Base-by-base conservation (phyloP, 2,797 vertebrate genomes). In the Protosalanx chinensis region DNA sequence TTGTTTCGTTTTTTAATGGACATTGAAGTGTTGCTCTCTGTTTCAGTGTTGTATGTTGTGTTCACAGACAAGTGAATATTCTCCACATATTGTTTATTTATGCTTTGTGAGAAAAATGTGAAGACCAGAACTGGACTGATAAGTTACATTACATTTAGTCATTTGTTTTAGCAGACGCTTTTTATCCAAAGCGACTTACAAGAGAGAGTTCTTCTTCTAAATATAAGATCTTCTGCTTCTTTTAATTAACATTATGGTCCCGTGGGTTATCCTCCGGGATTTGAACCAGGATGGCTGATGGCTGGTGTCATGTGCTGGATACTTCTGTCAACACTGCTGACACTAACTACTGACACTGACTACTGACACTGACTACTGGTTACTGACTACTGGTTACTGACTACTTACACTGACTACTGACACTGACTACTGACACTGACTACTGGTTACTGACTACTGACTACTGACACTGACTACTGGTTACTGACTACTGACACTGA, bases 1-100 rank as follows among this genome's bases (percentile, higher is more conserved):
- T 29, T 27, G 4, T 20, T 41, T 65, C 15, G 23, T 23, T 65
- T 64, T 41, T 41, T 64, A 12, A 6, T 65, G 13, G 29, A 27
- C 20, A 37, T 64, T 64, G 63, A 37, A 27, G 63, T 65, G 64
- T 65, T 49, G 20, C 20, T 29, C 23, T 37, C 13, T 49, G 64
- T 57, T 49, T 15, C 37, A 65, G 41, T 46, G 41, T 46, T 46
- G 41, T 46, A 46, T 13, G 41, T 12, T 12, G 7, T 6, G 8
- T 46, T 46, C 41, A 46, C 37, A 41, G 37, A 41, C 8, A 41
- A 8, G 41, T 46, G 41, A 46, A 46, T 13, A 46, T 13, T 46
- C 41, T 12, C 41, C 41, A 49, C 13, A 15, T 6, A 49, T 63
- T 20, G 1, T 41, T 64, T 64, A 64, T 46, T 8, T 65, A 49